Evolutionary conservation across 2,797 vertebrate species (phyloP).

Genomic region (Gadopsis bispinosus): DNA sequence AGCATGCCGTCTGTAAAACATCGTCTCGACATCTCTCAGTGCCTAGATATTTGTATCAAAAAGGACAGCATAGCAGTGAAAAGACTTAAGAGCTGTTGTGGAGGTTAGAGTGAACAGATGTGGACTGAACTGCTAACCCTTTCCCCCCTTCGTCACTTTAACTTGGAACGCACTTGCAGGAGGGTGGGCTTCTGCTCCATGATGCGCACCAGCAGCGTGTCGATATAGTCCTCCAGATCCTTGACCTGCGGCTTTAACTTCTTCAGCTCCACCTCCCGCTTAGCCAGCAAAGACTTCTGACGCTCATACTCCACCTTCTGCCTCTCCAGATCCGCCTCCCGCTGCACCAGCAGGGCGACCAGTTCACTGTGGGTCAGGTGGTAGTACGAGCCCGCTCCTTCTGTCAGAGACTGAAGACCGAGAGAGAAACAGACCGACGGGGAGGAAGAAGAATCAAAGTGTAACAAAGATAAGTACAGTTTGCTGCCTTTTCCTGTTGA

Average conservation of each 20-base stretch:
- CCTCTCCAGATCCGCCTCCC: slow-evolving; percentile 89
- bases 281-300: slow-evolving; percentile 88
- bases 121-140: slow-evolving; percentile 27
- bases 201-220: slow-evolving; percentile 96
- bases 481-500: background rate
- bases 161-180: slow-evolving; percentile 91
- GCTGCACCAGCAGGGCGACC: slow-evolving; percentile 91
- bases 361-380: slow-evolving; percentile 96
- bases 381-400: slow-evolving; percentile 92
- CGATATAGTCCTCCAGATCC: slow-evolving; percentile 98
- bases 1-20: slow-evolving; percentile 76
- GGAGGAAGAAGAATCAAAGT: background rate
- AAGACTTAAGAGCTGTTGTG: slow-evolving; percentile 80
- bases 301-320: slow-evolving; percentile 87
- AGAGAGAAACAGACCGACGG: background rate
- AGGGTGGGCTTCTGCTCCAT: slow-evolving; percentile 97
- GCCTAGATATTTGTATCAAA: slow-evolving; percentile 78
- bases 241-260: slow-evolving; percentile 90
- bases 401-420: slow-evolving; percentile 74
- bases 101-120: slow-evolving; percentile 60
- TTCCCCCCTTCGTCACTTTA: slow-evolving; percentile 70
- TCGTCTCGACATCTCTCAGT: slow-evolving; percentile 57
- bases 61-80: slow-evolving; percentile 85
- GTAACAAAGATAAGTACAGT: too few species aligned
- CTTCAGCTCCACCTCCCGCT: slow-evolving; percentile 91